Evolutionary conservation across 2,113 vertebrate genomes (phyloP).

Genomic region (Bufo gargarizans): DNA sequence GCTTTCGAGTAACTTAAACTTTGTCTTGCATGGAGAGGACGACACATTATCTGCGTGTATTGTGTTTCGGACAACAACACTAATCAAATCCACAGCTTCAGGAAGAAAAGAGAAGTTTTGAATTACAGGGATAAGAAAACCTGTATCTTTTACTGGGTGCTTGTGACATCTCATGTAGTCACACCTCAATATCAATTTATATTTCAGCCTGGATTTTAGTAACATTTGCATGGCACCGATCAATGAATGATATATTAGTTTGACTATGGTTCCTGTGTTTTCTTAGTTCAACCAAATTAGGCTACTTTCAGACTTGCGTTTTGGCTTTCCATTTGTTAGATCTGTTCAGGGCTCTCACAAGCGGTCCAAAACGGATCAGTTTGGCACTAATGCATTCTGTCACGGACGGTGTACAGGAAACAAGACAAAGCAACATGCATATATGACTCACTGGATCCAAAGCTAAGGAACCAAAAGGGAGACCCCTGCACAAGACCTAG

Average conservation of each 20-base stretch:
- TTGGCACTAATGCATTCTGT: too few relatives aligned
- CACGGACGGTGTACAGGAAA: too few relatives aligned
- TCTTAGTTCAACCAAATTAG: too few relatives aligned
- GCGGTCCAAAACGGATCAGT: too few relatives aligned
- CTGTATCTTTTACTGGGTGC: constrained; percentile 42
- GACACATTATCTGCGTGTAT: constrained; percentile 51
- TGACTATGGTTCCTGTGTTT: background rate
- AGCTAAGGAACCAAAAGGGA: too few relatives aligned
- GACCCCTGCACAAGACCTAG: too few relatives aligned
- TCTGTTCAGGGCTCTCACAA: too few relatives aligned
- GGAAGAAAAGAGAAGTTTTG: constrained; percentile 38
- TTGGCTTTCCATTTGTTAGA: too few relatives aligned
- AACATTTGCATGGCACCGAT: background rate
- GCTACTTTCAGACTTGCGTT: too few relatives aligned
- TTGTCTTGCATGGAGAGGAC: constrained; percentile 56
- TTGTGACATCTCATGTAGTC: constrained; percentile 49
- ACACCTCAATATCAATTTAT: constrained; percentile 43
- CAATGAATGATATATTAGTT: background rate
- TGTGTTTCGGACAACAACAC: constrained; percentile 55
- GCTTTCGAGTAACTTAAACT: constrained; percentile 60
- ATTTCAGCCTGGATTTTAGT: background rate
- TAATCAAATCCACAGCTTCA: constrained; percentile 57
- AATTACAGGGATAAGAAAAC: constrained; percentile 48
- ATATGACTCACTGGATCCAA: too few relatives aligned
- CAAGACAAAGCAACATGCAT: too few relatives aligned